phyloP scores from a whole-genome alignment of 2,888 invertebrate species.

The Tipula unca region DNA sequence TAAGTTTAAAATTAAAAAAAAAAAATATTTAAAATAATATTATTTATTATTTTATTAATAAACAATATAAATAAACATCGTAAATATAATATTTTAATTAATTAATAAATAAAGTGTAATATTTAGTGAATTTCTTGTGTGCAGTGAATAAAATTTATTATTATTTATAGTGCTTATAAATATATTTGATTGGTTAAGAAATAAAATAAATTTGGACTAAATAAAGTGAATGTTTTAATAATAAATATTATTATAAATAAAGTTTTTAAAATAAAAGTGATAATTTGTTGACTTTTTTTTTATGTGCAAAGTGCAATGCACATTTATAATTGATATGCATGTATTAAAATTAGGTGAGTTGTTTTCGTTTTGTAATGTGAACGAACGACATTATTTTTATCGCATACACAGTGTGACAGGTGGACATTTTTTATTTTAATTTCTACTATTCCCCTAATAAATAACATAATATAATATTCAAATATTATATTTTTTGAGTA shows the following conservation, averaged over 20 bases:
- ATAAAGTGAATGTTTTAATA: background rate
- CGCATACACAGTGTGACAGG: background rate
- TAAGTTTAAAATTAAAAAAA: background rate
- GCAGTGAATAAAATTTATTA: background rate
- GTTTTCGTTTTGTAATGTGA: background rate
- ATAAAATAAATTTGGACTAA: background rate
- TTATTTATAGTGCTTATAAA: background rate
- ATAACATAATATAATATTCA: background rate
- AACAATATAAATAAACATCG: background rate
- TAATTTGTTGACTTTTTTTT: background rate
- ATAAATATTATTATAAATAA: background rate
- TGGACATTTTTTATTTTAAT: background rate
- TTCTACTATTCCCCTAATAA: no score
- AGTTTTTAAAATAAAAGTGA: background rate
- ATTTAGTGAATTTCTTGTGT: background rate
- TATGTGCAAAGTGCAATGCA: background rate
- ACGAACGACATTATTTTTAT: background rate
- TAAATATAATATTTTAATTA: no score
- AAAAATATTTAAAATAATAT: background rate
- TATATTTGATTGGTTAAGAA: background rate
- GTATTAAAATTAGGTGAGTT: constrained; percentile 28
- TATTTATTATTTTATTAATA: background rate
- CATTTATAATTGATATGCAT: constrained; percentile 23
- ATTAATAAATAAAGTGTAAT: background rate
- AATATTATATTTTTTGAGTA: background rate